These are phyloP conservation scores for Plutomurus gul DNA, from an alignment of 1,140 invertebrate species.

Conservation along the genomic window DNA sequence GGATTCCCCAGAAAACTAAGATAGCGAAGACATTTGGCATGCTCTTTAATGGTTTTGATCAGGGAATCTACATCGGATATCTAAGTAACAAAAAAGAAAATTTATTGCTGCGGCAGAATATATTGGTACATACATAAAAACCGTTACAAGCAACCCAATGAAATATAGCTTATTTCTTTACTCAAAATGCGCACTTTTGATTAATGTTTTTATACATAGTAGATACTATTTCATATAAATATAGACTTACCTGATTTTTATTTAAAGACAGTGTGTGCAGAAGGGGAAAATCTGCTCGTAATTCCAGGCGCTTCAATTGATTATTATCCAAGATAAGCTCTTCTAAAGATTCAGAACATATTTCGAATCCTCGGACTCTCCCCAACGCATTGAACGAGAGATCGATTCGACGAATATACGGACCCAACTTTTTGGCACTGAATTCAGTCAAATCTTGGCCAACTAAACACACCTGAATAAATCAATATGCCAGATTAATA, in stretches of 20 bases:
- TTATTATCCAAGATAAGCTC: constrained; percentile 53
- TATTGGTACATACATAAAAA: no score
- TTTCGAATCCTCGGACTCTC: constrained; percentile 42
- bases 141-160: background rate
- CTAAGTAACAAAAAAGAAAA: constrained; percentile 35
- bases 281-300: constrained; percentile 42
- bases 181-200: background rate
- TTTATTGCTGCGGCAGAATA: no score
- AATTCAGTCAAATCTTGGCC: constrained; percentile 50
- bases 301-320: constrained; percentile 36
- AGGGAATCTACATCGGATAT: constrained; percentile 34
- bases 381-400: constrained; percentile 47
- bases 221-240: background rate
- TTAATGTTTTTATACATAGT: background rate
- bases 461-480: constrained; percentile 46
- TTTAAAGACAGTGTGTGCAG: constrained; percentile 51
- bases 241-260: constrained; percentile 49
- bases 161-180: background rate
- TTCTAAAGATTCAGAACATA: constrained; percentile 46
- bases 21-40: constrained; percentile 30
- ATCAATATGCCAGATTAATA: no score
- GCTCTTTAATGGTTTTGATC: constrained; percentile 24
- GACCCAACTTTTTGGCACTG: constrained; percentile 33
- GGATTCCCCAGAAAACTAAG: constrained; percentile 50
- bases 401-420: constrained; percentile 44